Base-by-base conservation (phyloP, 2,888 invertebrate genomes). In the Elmis aenea region DNA sequence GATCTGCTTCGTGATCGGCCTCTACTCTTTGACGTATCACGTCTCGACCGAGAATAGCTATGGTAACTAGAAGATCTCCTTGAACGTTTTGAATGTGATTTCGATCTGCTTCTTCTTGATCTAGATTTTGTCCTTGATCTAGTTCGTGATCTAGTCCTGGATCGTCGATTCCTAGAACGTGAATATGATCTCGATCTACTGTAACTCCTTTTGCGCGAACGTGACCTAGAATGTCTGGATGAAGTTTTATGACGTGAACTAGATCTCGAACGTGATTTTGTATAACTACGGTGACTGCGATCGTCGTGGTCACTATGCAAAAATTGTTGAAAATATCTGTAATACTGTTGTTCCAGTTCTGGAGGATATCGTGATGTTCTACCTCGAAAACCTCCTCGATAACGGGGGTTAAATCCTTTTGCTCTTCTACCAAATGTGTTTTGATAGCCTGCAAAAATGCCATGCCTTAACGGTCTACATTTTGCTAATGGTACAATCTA, bases 321-420 rank as follows among this genome's bases (percentile, higher is more conserved):
- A 18, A 81, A 66, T 51, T 73, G 77, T 29, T 77, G 75, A 46
- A 79, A 79, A 42, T 81, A 79, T 50, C 77, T 77, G 46, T 69
- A 67, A 50, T 73, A 72, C 45, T 72, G 68, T 21, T 71, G 69
- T 44, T 71, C 57, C 8, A 59, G 20, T 32, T 62, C 61, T 8
- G 55, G 56, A 2, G 54, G 45, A 33, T 59, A 57, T 29, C 46
- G 33, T 11, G 38, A 38, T 15, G 45, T 28, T 26, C 48, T 50
- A 3, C 54, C 46, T 9, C 59, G 51, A 33, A 52, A 51, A 8
- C 52, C 63, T 34, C 67, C 66, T 10, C 70, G 51, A 46, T 66
- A 47, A n/a, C 53, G 43, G 1, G 26, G 13, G 20, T 30, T 25
- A 18, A 30, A 41, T 3, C 53, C 53, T 28, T 56, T 38, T 13